Conservation (phyloP, 2,797 vertebrate genomes). For the Balearica regulorum region DNA sequence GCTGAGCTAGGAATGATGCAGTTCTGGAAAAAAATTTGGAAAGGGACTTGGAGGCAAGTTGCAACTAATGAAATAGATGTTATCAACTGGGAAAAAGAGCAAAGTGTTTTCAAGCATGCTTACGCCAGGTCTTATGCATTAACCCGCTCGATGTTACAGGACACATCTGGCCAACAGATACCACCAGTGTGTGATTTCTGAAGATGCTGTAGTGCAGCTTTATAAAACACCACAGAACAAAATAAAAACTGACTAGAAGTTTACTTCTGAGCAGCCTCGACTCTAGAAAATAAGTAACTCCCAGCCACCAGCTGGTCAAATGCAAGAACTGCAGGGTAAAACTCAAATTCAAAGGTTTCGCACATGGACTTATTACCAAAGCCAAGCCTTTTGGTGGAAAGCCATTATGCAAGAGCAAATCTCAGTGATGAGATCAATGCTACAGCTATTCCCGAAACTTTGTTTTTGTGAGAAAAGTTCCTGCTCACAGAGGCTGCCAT, state of each 20-base stretch:
- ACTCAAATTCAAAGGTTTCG: neutral
- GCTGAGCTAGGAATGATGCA: neutral
- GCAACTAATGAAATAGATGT: neutral
- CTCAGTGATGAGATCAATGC: neutral
- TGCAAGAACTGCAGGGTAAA: neutral
- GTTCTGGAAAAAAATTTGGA: neutral
- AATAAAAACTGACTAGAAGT: neutral
- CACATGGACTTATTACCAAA: neutral
- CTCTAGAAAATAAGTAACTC: neutral
- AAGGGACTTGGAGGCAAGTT: neutral
- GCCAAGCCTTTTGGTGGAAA: neutral
- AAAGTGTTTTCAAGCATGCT: neutral
- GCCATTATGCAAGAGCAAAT: neutral
- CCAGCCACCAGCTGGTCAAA: neutral
- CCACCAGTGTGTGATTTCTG: neutral
- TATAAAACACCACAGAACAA: neutral
- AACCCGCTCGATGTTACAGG: neutral
- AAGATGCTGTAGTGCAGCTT: neutral
- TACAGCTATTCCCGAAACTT: neutral
- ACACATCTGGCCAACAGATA: neutral
- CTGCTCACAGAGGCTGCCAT: neutral
- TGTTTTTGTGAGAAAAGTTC: neutral
- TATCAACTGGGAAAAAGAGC: neutral
- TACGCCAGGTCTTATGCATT: neutral
- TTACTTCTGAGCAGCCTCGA: neutral